Evolutionary conservation across 2,113 vertebrate species (phyloP).

Genomic region (Sphyrna mokarran): DNA sequence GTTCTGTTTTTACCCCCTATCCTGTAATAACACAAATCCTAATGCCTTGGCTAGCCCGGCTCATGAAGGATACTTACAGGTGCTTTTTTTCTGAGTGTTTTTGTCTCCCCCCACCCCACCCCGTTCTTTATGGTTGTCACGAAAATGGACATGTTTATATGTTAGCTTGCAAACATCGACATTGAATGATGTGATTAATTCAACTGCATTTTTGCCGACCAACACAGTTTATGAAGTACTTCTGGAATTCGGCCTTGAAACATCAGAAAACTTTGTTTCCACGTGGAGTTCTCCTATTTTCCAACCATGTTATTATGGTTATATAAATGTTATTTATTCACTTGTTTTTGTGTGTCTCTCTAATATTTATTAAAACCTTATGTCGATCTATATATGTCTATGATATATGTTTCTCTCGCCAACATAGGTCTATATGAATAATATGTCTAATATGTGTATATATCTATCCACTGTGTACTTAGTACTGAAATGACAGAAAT

Average conservation of each 20-base stretch:
- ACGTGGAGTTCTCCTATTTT: not conserved
- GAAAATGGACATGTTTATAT: not conserved
- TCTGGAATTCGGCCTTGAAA: not conserved
- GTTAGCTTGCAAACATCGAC: not conserved
- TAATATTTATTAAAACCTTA: not conserved
- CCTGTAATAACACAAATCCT: not conserved
- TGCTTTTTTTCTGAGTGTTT: not conserved
- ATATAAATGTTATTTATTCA: not conserved
- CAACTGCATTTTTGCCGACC: not conserved
- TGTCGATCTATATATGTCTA: not conserved
- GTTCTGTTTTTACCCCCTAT: not conserved
- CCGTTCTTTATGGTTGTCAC: not conserved
- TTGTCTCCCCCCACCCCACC: no score
- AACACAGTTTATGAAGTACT: not conserved
- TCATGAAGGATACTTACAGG: not conserved
- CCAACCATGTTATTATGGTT: not conserved
- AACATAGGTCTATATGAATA: not conserved
- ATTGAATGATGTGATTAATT: not conserved
- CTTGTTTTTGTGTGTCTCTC: not conserved
- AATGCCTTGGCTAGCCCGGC: not conserved
- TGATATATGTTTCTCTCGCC: not conserved
- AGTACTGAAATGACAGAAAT: not conserved
- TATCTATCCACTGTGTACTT: not conserved
- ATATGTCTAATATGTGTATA: not conserved
- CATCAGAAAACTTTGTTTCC: not conserved